phyloP scores from a whole-genome alignment of 2,113 vertebrate genomes.

The Platysternon megacephalum region DNA sequence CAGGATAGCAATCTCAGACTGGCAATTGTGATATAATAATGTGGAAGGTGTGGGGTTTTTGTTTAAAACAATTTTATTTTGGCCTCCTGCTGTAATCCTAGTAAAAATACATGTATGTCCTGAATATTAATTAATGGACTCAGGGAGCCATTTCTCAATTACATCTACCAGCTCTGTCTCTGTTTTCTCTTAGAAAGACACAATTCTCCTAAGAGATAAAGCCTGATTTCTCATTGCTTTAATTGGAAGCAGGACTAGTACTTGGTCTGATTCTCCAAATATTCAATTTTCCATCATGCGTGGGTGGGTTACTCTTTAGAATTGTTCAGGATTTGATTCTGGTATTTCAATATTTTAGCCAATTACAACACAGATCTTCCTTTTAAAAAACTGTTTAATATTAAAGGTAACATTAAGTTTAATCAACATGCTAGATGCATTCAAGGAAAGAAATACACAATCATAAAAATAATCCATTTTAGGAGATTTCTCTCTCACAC shows the following conservation, averaged over 20 bases:
- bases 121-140: background rate
- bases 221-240: background rate
- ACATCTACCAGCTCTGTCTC: background rate
- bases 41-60: background rate
- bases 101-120: background rate
- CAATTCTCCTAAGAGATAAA: background rate
- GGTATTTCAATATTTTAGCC: background rate
- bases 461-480: background rate
- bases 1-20: background rate
- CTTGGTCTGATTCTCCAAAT: constrained; percentile 8
- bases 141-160: background rate
- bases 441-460: background rate
- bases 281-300: background rate
- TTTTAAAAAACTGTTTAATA: background rate
- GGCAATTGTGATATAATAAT: background rate
- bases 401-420: background rate
- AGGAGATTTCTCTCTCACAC: background rate
- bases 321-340: background rate
- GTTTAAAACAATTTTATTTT: background rate
- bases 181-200: background rate
- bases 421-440: background rate
- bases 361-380: background rate
- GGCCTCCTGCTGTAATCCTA: background rate
- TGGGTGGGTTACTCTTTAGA: background rate
- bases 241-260: background rate